These are phyloP conservation scores for Reticulitermes lucifugus DNA, from an alignment of 2,888 invertebrate genomes.

Conservation along the genomic window DNA sequence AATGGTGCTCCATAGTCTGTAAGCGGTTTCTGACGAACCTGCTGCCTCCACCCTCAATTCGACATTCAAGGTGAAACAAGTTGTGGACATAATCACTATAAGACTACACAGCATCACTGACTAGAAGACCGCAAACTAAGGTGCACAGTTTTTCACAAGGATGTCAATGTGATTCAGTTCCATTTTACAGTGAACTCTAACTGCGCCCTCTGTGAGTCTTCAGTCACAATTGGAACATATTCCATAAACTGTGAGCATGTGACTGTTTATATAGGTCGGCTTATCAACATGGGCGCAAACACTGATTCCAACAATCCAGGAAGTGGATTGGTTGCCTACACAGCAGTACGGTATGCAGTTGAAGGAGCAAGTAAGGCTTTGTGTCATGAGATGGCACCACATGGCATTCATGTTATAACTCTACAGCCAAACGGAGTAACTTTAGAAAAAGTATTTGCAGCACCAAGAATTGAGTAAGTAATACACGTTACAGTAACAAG, in stretches of 20 bases:
- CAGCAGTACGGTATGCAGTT: constrained; percentile 78
- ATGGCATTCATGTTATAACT: constrained; percentile 79
- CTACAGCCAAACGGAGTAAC: constrained; percentile 78
- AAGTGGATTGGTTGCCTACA: constrained; percentile 59
- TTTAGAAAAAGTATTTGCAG: constrained; percentile 74
- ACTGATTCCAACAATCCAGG: constrained; percentile 56
- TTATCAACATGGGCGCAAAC: constrained; percentile 76
- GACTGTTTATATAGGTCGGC: constrained; percentile 67
- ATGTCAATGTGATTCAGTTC: too few relatives aligned
- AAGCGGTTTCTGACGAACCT: too few relatives aligned
- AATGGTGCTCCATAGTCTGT: too few relatives aligned
- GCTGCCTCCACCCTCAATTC: too few relatives aligned
- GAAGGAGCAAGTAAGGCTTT: constrained; percentile 84
- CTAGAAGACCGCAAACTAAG: too few relatives aligned
- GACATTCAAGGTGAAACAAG: too few relatives aligned
- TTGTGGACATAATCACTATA: too few relatives aligned
- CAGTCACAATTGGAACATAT: too few relatives aligned
- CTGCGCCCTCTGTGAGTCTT: too few relatives aligned
- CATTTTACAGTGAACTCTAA: too few relatives aligned
- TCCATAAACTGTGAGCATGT: background rate
- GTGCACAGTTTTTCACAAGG: too few relatives aligned
- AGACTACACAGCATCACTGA: too few relatives aligned
- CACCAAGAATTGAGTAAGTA: constrained; percentile 65
- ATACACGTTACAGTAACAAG: background rate
- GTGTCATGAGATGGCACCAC: constrained; percentile 75